Percentiles rank a stretch among this genome's conserved stretches.
Evolutionary conservation across 2,113 vertebrate species (phyloP).

Genomic region (Gallinago jamesoni): DNA sequence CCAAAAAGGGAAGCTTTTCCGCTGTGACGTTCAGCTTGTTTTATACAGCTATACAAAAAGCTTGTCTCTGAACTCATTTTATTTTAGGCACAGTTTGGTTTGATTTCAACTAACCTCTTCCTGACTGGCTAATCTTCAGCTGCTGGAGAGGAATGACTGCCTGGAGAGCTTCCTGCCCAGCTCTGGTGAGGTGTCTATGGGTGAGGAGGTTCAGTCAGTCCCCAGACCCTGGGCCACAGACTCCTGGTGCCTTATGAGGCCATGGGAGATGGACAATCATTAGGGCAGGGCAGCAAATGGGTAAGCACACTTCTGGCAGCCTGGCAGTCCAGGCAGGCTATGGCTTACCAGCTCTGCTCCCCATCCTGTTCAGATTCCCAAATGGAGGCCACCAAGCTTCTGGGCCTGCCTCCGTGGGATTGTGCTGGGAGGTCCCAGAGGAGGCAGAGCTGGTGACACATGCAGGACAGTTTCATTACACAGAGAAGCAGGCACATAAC

Average conservation of each 20-base stretch:
- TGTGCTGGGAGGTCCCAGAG: neutral
- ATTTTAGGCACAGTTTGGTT: neutral
- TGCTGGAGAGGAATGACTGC: neutral
- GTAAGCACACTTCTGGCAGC: neutral
- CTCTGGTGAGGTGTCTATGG: neutral
- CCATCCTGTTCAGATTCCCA: neutral
- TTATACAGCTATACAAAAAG: neutral
- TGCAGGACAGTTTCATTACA: neutral
- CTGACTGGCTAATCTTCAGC: neutral
- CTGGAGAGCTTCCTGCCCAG: neutral
- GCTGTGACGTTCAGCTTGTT: neutral
- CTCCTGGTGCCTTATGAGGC: neutral
- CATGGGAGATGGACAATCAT: rapidly evolving
- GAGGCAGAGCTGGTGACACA: rapidly evolving
- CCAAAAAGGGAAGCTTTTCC: neutral
- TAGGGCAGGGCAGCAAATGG: rapidly evolving
- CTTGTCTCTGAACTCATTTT: neutral
- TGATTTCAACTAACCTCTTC: neutral
- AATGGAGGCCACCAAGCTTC: neutral
- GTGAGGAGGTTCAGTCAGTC: neutral
- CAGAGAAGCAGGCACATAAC: neutral
- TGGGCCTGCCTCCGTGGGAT: neutral
- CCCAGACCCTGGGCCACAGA: neutral
- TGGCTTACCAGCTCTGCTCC: neutral
- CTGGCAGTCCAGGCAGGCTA: neutral